Evolutionary conservation across 1,140 invertebrate species (phyloP).

Genomic region (Brachionus koreanus): DNA sequence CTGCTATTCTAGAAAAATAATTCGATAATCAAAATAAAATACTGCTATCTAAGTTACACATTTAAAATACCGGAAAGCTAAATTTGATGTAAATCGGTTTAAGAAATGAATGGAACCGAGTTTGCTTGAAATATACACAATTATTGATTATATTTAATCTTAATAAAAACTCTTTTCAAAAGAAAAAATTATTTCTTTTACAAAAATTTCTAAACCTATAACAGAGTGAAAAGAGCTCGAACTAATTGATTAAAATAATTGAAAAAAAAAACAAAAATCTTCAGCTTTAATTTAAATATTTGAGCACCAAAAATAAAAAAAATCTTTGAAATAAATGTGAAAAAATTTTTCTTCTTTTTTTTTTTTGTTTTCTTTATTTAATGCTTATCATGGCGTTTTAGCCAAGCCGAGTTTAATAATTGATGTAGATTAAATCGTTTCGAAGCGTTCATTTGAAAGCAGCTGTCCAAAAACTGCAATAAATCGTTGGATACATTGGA

Average conservation of each 20-base stretch:
- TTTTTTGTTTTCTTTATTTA: background rate
- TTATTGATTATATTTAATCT: background rate
- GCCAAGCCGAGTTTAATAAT: constrained; percentile 25
- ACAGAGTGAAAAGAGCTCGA: background rate
- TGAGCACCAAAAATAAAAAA: background rate
- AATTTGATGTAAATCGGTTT: background rate
- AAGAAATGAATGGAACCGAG: background rate
- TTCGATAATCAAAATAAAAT: background rate
- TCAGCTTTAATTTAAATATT: background rate
- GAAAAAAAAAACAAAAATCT: background rate
- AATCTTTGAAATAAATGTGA: background rate
- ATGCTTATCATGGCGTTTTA: constrained; percentile 34
- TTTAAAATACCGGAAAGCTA: background rate
- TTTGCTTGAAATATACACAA: background rate
- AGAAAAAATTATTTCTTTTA: background rate
- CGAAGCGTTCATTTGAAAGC: constrained; percentile 39
- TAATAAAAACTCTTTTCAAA: background rate
- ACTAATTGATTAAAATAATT: background rate
- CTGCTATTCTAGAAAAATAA: background rate
- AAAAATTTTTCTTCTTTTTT: background rate
- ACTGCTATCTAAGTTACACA: background rate
- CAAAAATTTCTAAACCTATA: background rate
- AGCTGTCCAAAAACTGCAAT: constrained; percentile 35
- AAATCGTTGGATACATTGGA: constrained; percentile 40
- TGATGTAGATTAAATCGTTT: constrained; percentile 43